These are phyloP conservation scores for Myiopsitta monachus DNA, from an alignment of 2,113 vertebrate genomes.

Conservation along the genomic window DNA sequence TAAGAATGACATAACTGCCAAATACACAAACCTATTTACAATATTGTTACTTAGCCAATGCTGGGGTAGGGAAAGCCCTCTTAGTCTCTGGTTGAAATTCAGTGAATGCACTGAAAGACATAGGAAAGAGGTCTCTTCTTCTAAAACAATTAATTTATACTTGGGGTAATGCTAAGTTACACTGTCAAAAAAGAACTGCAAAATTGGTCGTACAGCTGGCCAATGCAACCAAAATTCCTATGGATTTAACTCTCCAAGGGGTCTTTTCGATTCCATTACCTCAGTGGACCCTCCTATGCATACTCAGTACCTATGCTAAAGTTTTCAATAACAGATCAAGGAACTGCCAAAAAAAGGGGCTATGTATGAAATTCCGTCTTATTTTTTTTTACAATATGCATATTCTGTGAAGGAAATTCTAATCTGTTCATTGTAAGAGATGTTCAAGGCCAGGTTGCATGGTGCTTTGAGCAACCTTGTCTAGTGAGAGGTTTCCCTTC, in stretches of 20 bases:
- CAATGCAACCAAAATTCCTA: background rate
- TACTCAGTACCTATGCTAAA: background rate
- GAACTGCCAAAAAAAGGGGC: background rate
- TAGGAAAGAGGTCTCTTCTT: background rate
- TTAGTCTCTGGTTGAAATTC: background rate
- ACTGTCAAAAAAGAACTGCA: background rate
- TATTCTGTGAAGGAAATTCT: background rate
- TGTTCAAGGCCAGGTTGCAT: background rate
- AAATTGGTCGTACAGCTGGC: background rate
- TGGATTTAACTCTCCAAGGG: background rate
- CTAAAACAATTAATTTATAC: background rate
- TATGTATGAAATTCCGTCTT: background rate
- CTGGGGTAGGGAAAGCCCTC: background rate
- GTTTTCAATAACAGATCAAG: background rate
- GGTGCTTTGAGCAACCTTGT: background rate
- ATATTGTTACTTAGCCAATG: background rate
- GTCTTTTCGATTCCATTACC: background rate
- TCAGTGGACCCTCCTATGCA: background rate
- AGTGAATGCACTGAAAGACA: background rate
- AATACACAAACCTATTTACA: background rate
- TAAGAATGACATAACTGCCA: background rate
- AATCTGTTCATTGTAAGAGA: background rate
- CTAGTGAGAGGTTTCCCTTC: background rate
- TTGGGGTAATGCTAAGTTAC: background rate
- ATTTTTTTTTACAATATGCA: background rate